Percentiles rank a stretch among this genome's conserved stretches.
phyloP scores from a whole-genome alignment of 2,113 vertebrate genomes.

The Papio anubis region DNA sequence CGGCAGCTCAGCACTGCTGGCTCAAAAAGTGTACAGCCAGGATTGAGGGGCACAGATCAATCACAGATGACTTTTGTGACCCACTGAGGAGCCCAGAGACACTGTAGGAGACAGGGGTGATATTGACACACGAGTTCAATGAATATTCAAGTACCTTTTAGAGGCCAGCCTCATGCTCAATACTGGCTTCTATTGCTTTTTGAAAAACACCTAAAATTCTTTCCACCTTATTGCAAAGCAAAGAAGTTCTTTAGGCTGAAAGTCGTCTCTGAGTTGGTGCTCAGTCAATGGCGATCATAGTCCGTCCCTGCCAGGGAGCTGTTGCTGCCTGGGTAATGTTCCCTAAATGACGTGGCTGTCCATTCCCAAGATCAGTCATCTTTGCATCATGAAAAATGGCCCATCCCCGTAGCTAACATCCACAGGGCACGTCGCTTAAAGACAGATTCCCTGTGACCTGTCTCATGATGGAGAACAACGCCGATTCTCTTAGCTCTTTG shows the following conservation, averaged over 20 bases:
- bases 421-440: neutral
- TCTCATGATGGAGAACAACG: neutral
- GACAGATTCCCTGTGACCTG: neutral
- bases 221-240: neutral
- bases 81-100: neutral
- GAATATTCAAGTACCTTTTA: neutral
- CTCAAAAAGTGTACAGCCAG: neutral
- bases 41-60: neutral
- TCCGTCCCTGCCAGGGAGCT: neutral
- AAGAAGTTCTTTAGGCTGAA: neutral
- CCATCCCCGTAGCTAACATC: neutral
- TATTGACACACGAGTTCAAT: neutral
- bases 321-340: too few species aligned
- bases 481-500: neutral
- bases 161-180: neutral
- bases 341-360: accelerated
- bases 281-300: accelerated
- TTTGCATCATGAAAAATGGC: neutral
- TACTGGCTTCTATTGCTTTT: neutral
- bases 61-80: neutral
- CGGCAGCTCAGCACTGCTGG: neutral
- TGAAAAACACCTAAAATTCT: neutral
- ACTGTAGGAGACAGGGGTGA: neutral
- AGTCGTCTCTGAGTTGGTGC: neutral
- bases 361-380: neutral